phyloP scores from a whole-genome alignment of 2,113 vertebrate genomes.

The Malurus cyaneus region DNA sequence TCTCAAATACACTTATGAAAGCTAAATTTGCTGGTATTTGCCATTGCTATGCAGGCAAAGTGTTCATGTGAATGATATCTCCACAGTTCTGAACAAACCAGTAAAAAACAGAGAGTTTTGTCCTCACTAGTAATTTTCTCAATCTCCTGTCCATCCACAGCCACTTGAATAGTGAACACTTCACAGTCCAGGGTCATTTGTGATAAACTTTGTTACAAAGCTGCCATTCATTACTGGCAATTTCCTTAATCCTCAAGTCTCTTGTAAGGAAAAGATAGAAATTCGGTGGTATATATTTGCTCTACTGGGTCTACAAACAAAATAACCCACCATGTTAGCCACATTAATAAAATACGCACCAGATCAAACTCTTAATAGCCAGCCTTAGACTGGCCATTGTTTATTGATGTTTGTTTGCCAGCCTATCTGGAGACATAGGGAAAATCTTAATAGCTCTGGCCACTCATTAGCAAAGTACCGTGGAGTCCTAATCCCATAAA shows the following conservation, averaged over 20 bases:
- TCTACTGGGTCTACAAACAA: neutral
- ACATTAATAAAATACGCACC: conserved; percentile 32
- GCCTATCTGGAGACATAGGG: conserved; percentile 53
- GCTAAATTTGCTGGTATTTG: conserved; percentile 53
- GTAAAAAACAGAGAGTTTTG: neutral
- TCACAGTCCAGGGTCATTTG: neutral
- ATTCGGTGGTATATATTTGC: neutral
- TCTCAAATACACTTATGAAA: conserved; percentile 63
- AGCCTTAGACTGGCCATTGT: neutral
- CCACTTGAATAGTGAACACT: neutral
- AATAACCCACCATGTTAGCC: neutral
- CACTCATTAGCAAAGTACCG: conserved; percentile 42
- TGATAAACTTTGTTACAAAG: conserved; percentile 45
- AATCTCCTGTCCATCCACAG: neutral
- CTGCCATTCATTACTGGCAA: neutral
- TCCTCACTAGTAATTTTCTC: neutral
- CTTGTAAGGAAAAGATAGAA: conserved; percentile 4
- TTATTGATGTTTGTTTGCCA: conserved; percentile 46
- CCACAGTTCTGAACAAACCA: neutral
- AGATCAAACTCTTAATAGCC: conserved; percentile 35
- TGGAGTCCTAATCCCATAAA: conserved; percentile 36
- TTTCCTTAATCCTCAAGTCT: conserved; percentile 28
- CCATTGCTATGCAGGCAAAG: conserved; percentile 7
- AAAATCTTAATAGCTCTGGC: conserved; percentile 48
- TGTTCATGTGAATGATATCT: conserved; percentile 7